Evolutionary conservation across 1,140 invertebrate species (phyloP).

Genomic region (Drosophila lacertosa): DNA sequence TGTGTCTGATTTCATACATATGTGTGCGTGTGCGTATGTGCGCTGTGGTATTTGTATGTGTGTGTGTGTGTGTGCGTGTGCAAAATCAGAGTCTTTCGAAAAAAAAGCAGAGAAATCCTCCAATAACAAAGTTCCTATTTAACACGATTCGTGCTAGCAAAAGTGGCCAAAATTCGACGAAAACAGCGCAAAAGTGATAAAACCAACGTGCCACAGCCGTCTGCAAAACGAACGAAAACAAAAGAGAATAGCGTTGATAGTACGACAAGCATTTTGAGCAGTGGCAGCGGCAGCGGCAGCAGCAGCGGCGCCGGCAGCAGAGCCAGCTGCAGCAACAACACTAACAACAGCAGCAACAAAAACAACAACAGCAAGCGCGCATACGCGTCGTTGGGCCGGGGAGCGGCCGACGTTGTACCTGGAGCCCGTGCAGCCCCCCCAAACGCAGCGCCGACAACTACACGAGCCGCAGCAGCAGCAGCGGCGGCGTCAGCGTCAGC

Average conservation of each 20-base stretch:
- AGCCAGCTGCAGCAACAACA: slow-evolving; percentile 33
- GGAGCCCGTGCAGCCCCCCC: slow-evolving; percentile 30
- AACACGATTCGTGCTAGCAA: slow-evolving; percentile 50
- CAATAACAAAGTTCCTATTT: slow-evolving; percentile 58
- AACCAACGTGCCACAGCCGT: slow-evolving; percentile 67
- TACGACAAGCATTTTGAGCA: slow-evolving; percentile 69
- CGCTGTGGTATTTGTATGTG: slow-evolving; percentile 11
- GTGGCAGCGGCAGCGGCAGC: slow-evolving; percentile 48
- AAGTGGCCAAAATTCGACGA: slow-evolving; percentile 81
- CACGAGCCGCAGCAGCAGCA: slow-evolving; percentile 7
- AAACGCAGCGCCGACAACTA: slow-evolving; percentile 14
- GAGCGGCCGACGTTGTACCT: slow-evolving; percentile 67
- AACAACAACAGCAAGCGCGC: slow-evolving; percentile 36
- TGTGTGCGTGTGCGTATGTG: slow-evolving; percentile 24
- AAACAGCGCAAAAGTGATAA: slow-evolving; percentile 79
- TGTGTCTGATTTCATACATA: slow-evolving; percentile 23
- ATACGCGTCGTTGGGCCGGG: slow-evolving; percentile 61
- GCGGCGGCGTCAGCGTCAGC: slow-evolving; percentile 12
- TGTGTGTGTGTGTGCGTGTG: slow-evolving; percentile 41
- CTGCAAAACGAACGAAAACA: slow-evolving; percentile 75
- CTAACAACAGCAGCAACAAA: neutral
- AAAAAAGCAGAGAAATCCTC: slow-evolving; percentile 27
- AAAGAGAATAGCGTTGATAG: slow-evolving; percentile 79
- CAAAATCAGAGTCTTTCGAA: slow-evolving; percentile 45
- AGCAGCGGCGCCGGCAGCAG: slow-evolving; percentile 36